These are phyloP conservation scores for Cheirogaleus medius DNA, from an alignment of 2,113 vertebrate genomes.

Conservation along the genomic window DNA sequence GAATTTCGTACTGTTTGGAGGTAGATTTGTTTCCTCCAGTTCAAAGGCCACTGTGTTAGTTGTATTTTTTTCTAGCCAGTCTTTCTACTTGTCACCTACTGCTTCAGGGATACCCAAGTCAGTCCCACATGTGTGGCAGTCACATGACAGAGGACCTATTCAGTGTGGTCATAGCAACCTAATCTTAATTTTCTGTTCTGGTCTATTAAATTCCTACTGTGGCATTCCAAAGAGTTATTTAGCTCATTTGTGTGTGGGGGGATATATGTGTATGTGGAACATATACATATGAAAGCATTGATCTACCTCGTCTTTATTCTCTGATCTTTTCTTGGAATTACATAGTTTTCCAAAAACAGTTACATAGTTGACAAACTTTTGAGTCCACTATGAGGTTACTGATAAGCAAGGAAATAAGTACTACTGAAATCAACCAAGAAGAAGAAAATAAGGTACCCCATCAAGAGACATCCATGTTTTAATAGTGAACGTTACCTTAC, in stretches of 20 bases:
- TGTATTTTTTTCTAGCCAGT: neutral
- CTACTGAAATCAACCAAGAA: neutral
- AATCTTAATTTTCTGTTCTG: slow-evolving; percentile 37
- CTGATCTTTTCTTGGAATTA: slow-evolving; percentile 21
- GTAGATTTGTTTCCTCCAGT: slow-evolving; percentile 27
- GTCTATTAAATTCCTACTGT: neutral
- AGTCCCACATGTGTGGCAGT: neutral
- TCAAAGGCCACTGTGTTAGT: neutral
- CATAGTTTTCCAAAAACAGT: neutral
- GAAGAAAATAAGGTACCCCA: neutral
- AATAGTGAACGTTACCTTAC: neutral
- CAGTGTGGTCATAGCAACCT: neutral
- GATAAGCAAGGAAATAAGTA: neutral
- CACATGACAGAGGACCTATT: neutral
- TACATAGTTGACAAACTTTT: slow-evolving; percentile 22
- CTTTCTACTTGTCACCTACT: neutral
- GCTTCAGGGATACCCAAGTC: neutral
- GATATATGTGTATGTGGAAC: neutral
- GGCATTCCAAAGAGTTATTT: neutral
- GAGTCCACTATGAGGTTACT: neutral
- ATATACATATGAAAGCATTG: neutral
- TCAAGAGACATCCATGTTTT: neutral
- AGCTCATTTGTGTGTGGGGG: neutral
- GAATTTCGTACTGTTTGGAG: neutral
- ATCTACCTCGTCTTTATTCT: neutral